Base-by-base conservation (phyloP, 2,888 invertebrate species). In the Melieria crassipennis region DNA sequence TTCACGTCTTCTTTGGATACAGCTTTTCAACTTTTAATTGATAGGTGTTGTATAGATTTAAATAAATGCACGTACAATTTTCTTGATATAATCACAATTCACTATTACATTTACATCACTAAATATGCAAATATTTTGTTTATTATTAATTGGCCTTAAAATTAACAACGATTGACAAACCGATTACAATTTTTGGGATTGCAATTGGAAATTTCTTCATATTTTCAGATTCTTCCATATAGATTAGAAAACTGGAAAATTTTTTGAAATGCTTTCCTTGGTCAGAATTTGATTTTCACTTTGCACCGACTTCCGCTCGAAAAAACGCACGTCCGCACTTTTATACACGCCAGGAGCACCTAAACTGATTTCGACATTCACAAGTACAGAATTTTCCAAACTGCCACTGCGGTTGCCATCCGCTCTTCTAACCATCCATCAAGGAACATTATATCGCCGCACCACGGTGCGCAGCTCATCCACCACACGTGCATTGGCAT, bases 241-340 rank as follows among this genome's bases (percentile, higher is more conserved):
- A n/a, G 11, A 52, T 52, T 52, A n/a, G 4, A 13, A 13, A 52
- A 52, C 7, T 52, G 6, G 7, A 52, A 5, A 52, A 5, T 4
- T 30, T 30, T 30, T 30, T 30, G 3, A 30, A 30, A 30, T 30
- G 30, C 30, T 30, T 30, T 30, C 30, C 2, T 30, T 30, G 30
- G 30, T 30, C 9, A 52, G 11, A 52, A 52, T 7, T 52, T 52
- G 11, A 1, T 50, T 10, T 50, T 50, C 7, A n/a, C 13, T 52
- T 52, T 13, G 6, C 30, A 16, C 30, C 30, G 4, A 57, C 57
- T 57, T 57, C 57, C 57, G 57, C 30, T 57, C 30, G 30, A 5
- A 57, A 30, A 57, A 57, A 57, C n/a, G 7, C 57, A 57, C 57
- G 57, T 57, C 57, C 16, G 57, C 13, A 57, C 57, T 57, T 57